Base-by-base conservation (phyloP, 2,888 invertebrate genomes). In the Lycia hirtaria region DNA sequence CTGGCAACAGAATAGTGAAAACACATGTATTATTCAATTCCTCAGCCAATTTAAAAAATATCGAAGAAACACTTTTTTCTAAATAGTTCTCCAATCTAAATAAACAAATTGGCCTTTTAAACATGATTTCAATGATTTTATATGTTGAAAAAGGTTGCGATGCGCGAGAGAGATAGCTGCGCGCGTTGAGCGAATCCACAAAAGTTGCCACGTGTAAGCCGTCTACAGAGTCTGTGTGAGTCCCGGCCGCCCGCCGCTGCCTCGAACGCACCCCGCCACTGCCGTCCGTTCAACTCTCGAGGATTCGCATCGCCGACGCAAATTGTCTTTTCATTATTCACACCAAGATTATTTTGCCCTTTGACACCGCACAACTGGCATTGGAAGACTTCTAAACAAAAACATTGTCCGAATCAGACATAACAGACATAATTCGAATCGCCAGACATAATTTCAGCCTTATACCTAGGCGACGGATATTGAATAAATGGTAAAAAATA, bases 261-360 rank as follows among this genome's bases (percentile, higher is more conserved):
- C 64, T 66, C 67, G 66, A 72, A 80, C 79, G 77, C 80, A 78
- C 70, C 74, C 66, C 64, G 67, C 33, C 77, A 86, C 66, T 64
- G 67, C 33, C 77, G 87, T 83, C 76, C 83, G 76, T 86, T 86
- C 85, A 88, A 86, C 85, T 81, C 76, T 68, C 73, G 72, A 80
- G 83, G 77, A 85, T 83, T 86, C 81, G 76, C 80, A 78, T 81
- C 81, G 80, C 80, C 80, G 76, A 85, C 86, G 85, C 82, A 87
- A 86, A 88, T 85, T 85, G 86, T 87, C 83, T 86, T 86, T 88
- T 83, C 85, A 88, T 88, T 87, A 88, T 88, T 87, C 87, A 88
- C 84, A 78, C 83, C 70, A 80, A 80, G 81, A 87, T 85, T 84
- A 85, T 87, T 86, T 81, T 75, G 66, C 76, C 76, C 80, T 85